A percentile compares a stretch with the other conserved stretches of the same genome.
These are phyloP conservation scores for Gavia stellata DNA, from an alignment of 2,113 vertebrate genomes.

Conservation along the genomic window DNA sequence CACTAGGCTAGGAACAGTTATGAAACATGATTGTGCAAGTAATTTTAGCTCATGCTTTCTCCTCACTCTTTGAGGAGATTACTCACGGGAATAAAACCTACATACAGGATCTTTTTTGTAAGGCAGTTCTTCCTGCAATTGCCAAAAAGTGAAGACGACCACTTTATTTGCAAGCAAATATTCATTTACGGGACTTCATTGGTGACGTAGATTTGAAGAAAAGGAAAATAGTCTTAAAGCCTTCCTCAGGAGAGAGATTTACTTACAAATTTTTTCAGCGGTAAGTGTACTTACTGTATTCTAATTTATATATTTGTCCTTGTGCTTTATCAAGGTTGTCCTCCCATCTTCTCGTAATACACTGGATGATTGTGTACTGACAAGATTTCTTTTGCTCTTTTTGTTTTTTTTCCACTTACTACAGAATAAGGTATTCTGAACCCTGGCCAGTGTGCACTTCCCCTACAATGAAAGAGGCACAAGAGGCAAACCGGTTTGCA, in stretches of 20 bases:
- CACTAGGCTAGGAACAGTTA: neutral
- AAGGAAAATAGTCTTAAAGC: neutral
- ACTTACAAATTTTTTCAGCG: neutral
- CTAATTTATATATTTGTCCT: neutral
- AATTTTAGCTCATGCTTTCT: conserved; percentile 15
- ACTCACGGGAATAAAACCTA: conserved; percentile 9
- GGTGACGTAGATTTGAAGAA: neutral
- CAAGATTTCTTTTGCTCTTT: neutral
- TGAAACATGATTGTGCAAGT: conserved; percentile 7
- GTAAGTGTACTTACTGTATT: neutral
- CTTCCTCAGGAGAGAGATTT: neutral
- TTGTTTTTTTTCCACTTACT: neutral
- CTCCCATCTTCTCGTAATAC: neutral
- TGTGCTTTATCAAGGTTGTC: neutral
- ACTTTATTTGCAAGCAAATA: neutral
- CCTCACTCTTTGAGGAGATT: neutral
- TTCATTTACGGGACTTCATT: neutral
- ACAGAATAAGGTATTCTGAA: neutral
- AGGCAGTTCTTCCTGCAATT: neutral
- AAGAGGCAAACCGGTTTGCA: neutral
- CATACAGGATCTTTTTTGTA: neutral
- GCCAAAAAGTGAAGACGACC: neutral
- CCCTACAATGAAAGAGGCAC: neutral
- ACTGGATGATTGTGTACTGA: neutral
- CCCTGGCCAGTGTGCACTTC: neutral